Evolutionary conservation across 2,797 vertebrate species (phyloP).

Genomic region (Alauda arvensis): DNA sequence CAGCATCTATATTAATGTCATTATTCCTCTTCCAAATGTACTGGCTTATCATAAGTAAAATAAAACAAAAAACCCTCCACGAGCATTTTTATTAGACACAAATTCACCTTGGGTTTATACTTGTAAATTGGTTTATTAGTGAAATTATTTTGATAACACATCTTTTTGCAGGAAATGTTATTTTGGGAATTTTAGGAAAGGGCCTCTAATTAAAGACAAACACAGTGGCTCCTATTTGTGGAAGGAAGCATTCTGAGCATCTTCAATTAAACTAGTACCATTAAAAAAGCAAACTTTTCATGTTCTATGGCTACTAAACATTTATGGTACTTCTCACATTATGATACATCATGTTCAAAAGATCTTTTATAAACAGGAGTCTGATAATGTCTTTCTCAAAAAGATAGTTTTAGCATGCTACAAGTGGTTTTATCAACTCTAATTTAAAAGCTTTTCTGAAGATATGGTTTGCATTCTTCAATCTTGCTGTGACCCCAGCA

Average conservation of each 20-base stretch:
- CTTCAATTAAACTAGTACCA: neutral
- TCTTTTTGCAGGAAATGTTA: neutral
- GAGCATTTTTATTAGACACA: neutral
- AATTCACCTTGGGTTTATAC: neutral
- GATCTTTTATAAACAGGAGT: neutral
- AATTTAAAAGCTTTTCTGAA: neutral
- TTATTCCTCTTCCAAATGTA: neutral
- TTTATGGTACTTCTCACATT: neutral
- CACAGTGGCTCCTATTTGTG: neutral
- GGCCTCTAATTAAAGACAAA: neutral
- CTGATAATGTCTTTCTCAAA: neutral
- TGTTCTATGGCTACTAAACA: neutral
- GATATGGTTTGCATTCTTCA: neutral
- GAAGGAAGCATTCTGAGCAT: neutral
- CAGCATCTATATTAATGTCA: neutral
- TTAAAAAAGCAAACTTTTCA: neutral
- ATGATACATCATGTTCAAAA: neutral
- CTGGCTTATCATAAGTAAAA: neutral
- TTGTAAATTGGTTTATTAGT: neutral
- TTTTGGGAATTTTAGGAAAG: neutral
- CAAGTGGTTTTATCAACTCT: neutral
- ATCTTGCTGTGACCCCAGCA: neutral
- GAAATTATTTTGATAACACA: neutral
- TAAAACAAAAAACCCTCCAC: neutral
- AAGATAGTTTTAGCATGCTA: neutral